phyloP scores from a whole-genome alignment of 2,797 vertebrate species.

The Artibeus jamaicensis region DNA sequence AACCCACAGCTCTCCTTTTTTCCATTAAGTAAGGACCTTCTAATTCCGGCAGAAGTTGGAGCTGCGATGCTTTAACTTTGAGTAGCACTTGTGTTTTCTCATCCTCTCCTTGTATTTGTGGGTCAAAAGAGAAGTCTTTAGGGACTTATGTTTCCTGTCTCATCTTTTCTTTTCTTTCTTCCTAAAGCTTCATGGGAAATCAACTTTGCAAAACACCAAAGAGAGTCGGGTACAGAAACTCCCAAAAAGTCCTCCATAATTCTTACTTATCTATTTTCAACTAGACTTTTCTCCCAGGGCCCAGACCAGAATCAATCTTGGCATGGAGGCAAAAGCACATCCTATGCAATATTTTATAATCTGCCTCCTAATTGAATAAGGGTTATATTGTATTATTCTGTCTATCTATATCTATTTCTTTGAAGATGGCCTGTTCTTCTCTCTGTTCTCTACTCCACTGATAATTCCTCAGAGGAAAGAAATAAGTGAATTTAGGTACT shows the following conservation, averaged over 20 bases:
- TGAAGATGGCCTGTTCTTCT: background rate
- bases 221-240: slow-evolving; percentile 54
- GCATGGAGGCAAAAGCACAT: background rate
- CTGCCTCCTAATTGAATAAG: background rate
- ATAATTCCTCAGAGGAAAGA: background rate
- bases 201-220: slow-evolving; percentile 8
- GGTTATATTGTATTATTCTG: slow-evolving; percentile 27
- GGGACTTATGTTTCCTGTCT: slow-evolving; percentile 63
- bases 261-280: slow-evolving; percentile 23
- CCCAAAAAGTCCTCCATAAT: background rate
- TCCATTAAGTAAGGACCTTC: slow-evolving; percentile 48
- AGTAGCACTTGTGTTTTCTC: slow-evolving; percentile 29
- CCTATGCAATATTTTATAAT: background rate
- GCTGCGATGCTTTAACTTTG: background rate
- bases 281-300: background rate
- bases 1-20: slow-evolving; percentile 20
- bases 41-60: slow-evolving; percentile 50
- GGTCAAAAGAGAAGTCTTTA: slow-evolving; percentile 64
- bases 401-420: background rate
- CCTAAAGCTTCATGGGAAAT: slow-evolving; percentile 47
- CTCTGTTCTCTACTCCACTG: background rate
- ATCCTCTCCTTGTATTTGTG: slow-evolving; percentile 26
- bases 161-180: slow-evolving; percentile 59
- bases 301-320: background rate
- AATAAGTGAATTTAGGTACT: slow-evolving; percentile 56